Evolutionary conservation across 2,888 invertebrate genomes (phyloP).

Genomic region (Eupithecia inturbata): DNA sequence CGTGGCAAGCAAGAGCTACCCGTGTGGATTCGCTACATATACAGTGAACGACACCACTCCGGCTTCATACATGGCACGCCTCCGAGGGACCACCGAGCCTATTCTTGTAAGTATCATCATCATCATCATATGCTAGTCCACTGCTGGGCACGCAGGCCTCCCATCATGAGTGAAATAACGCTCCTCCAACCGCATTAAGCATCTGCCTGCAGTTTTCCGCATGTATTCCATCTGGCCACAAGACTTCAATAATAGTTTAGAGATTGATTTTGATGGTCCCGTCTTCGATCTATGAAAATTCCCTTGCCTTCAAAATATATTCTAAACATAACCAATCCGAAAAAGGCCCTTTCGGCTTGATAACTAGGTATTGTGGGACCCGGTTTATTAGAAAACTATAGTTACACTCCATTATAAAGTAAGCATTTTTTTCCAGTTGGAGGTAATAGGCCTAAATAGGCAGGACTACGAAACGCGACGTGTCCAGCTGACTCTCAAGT

Average conservation of each 20-base stretch:
- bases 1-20: conserved; percentile 92
- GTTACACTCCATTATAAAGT: background rate
- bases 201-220: background rate
- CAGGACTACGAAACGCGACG: conserved; percentile 90
- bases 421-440: conserved; percentile 78
- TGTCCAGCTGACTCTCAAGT: conserved; percentile 85
- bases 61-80: conserved; percentile 95
- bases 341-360: background rate
- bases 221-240: background rate
- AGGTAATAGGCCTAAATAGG: conserved; percentile 90
- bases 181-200: background rate
- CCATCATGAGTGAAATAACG: no score
- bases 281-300: background rate
- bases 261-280: background rate
- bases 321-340: background rate
- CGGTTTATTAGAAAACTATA: background rate
- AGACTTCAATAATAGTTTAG: background rate
- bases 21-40: conserved; percentile 93
- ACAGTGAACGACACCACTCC: conserved; percentile 89
- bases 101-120: conserved; percentile 59
- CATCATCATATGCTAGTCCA: no score
- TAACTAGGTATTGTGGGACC: background rate
- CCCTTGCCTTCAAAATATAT: background rate
- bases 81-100: conserved; percentile 80
- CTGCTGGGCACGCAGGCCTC: no score